Conservation (phyloP, 37 sponge, comb jelly and placozoan genomes). For the Aplysina aerophoba region DNA sequence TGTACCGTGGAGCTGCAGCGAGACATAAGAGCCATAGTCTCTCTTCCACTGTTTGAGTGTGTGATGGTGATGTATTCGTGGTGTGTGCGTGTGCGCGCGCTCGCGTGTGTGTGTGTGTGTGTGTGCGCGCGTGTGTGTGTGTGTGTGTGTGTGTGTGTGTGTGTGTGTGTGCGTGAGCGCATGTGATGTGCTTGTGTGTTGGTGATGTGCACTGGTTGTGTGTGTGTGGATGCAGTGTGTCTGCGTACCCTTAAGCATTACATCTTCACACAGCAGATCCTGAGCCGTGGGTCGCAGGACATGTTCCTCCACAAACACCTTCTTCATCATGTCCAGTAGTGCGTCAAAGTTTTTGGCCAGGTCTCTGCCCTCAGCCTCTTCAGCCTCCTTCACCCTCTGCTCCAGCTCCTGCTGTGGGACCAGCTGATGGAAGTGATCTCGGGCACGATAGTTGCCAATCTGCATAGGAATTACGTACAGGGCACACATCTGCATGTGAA, state of each 20-base stretch:
- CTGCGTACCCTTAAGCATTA: slow-evolving; percentile 4
- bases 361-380: background rate
- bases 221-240: too few species aligned
- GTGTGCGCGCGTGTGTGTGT: slow-evolving; percentile 9
- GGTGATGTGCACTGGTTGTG: too few species aligned
- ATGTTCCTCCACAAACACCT: background rate
- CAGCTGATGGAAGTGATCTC: slow-evolving; percentile 1
- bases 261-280: slow-evolving; percentile 1
- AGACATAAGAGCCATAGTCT: background rate
- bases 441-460: slow-evolving; percentile 3
- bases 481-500: too few species aligned
- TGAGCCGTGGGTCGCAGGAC: background rate
- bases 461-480: background rate
- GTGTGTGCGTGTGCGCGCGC: background rate
- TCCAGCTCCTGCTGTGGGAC: background rate
- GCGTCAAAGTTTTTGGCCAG: background rate
- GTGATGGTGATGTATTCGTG: background rate
- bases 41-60: too few species aligned
- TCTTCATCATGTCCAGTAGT: background rate
- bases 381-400: background rate
- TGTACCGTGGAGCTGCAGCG: too few species aligned
- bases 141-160: too few species aligned
- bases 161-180: slow-evolving; percentile 32
- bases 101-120: too few species aligned
- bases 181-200: too few species aligned